A percentile compares a stretch with the other conserved stretches of the same genome.
Evolutionary conservation across 1,140 invertebrate species (phyloP).

Genomic region (Aricia agestis): DNA sequence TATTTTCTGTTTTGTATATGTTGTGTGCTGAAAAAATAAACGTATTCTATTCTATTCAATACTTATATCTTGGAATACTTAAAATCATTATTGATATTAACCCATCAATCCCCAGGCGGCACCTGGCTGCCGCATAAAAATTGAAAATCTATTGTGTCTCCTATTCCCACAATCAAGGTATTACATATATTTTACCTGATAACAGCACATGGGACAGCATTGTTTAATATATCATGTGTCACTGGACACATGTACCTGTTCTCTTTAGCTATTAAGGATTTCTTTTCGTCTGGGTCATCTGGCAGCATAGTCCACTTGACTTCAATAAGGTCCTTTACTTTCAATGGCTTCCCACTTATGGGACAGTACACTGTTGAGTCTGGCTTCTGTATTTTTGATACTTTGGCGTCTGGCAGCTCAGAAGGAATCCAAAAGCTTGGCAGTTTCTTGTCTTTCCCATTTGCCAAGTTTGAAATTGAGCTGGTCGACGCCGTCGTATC

Average conservation of each 20-base stretch:
- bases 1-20: too few species aligned
- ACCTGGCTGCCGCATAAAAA: too few species aligned
- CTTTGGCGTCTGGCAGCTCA: slow-evolving; percentile 91
- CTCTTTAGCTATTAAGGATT: slow-evolving; percentile 87
- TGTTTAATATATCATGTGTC: slow-evolving; percentile 96
- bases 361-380: slow-evolving; percentile 95
- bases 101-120: too few species aligned
- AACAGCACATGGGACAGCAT: slow-evolving; percentile 95
- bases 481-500: slow-evolving; percentile 33
- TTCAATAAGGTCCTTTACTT: slow-evolving; percentile 93
- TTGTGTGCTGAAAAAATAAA: too few species aligned
- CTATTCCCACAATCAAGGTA: too few species aligned
- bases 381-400: slow-evolving; percentile 87
- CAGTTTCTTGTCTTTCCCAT: slow-evolving; percentile 75
- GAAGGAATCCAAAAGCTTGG: slow-evolving; percentile 99
- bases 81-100: too few species aligned
- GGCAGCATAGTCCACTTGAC: slow-evolving; percentile 93
- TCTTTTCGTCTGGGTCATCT: slow-evolving; percentile 89
- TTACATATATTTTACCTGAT: slow-evolving; percentile 80
- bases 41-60: too few species aligned
- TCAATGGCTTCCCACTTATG: slow-evolving; percentile 92
- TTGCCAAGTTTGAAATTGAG: slow-evolving; percentile 71
- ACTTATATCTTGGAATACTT: too few species aligned
- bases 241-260: slow-evolving; percentile 98
- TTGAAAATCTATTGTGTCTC: too few species aligned